Conservation (phyloP, 2,797 vertebrate species). For the Anguilla megastoma region DNA sequence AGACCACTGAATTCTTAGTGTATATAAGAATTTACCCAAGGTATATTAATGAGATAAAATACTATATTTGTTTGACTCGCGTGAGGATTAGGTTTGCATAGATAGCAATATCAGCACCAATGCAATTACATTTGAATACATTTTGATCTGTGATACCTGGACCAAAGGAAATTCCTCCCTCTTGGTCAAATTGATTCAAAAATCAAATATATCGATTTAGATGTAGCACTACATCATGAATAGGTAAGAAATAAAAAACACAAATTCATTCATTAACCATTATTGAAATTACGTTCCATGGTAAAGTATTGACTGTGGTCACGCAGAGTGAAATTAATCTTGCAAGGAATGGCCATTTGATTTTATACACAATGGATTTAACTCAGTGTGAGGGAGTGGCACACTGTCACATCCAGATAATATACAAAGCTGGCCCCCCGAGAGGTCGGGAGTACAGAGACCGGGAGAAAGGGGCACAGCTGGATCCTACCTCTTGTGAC, state of each 20-base stretch:
- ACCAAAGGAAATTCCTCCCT: background rate
- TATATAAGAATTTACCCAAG: background rate
- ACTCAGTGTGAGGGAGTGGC: background rate
- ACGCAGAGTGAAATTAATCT: background rate
- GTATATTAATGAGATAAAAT: background rate
- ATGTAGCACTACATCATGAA: background rate
- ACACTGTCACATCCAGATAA: background rate
- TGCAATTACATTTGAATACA: background rate
- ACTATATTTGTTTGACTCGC: background rate
- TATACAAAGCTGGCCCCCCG: background rate
- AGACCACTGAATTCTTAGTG: background rate
- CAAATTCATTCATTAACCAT: constrained; percentile 8
- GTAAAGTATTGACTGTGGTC: background rate
- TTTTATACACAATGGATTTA: background rate
- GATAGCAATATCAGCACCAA: background rate
- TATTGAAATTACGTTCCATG: background rate
- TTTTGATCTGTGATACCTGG: background rate
- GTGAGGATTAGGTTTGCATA: background rate
- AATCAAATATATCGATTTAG: background rate
- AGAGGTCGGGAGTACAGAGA: background rate
- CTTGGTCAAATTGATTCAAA: background rate
- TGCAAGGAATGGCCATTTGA: background rate
- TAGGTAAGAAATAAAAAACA: constrained; percentile 10
- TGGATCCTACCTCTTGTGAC: constrained; percentile 70
- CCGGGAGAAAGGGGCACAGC: background rate